Conservation (phyloP, 2,888 invertebrate species). For the Ichneumon xanthorius region DNA sequence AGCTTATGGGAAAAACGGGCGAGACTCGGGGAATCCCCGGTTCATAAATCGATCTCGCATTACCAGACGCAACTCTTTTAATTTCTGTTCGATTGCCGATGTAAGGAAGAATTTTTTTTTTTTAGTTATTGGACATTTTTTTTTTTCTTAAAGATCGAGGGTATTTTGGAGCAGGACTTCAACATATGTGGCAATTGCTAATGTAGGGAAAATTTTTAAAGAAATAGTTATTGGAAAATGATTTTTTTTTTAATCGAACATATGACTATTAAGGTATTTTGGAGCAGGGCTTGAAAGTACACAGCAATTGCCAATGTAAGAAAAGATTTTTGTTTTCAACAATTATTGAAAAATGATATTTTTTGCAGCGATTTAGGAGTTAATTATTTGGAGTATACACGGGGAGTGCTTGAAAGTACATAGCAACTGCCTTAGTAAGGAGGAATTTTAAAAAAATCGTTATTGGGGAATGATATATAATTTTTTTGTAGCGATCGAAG, state of each 20-base stretch:
- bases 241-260: too few species aligned
- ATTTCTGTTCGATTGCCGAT: not conserved
- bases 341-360: not conserved
- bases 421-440: too few species aligned
- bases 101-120: not conserved
- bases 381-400: too few species aligned
- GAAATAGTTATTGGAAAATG: too few species aligned
- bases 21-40: not conserved
- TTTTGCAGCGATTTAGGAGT: not conserved
- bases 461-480: not conserved
- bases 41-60: not conserved
- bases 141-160: not conserved
- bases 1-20: slow-evolving; percentile 12
- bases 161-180: too few species aligned
- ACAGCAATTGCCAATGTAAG: not conserved
- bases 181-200: too few species aligned
- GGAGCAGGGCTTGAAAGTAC: not conserved
- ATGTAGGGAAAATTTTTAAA: too few species aligned
- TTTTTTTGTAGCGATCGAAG: slow-evolving; percentile 66
- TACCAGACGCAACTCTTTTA: not conserved
- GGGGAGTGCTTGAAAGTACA: too few species aligned
- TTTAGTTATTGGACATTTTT: not conserved
- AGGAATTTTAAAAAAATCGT: not conserved
- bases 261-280: not conserved
- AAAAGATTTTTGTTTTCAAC: not conserved